Evolutionary conservation across 2,888 invertebrate genomes (phyloP).

Genomic region (Unio delphinus): DNA sequence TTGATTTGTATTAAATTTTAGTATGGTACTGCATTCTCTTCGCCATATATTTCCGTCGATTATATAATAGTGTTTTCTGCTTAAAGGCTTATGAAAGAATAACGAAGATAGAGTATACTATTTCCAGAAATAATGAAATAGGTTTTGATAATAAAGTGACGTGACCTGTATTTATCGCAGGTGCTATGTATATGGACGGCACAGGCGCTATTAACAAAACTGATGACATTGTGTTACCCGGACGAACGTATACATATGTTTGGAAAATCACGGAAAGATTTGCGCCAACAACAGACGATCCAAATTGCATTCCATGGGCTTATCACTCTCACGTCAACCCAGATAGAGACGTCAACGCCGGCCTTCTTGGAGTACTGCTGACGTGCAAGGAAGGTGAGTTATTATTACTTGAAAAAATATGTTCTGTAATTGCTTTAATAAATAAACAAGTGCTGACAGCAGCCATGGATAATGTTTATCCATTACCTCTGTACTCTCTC

Average conservation of each 20-base stretch:
- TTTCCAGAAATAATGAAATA: too few species aligned
- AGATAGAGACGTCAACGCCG: constrained; percentile 39
- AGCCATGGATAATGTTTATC: not conserved
- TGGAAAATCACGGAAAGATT: constrained; percentile 41
- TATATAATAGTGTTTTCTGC: too few species aligned
- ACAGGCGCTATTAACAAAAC: constrained; percentile 25
- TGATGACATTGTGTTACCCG: constrained; percentile 41
- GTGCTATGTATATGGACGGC: constrained; percentile 44
- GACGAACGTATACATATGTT: constrained; percentile 20
- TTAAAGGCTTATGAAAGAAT: too few species aligned
- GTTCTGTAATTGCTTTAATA: too few species aligned
- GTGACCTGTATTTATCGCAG: constrained; percentile 13
- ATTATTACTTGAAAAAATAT: not conserved
- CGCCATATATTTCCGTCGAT: too few species aligned
- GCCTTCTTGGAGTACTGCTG: constrained; percentile 40
- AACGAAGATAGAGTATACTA: too few species aligned
- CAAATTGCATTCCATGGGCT: constrained; percentile 45
- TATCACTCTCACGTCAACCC: constrained; percentile 52
- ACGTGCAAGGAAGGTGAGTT: constrained; percentile 39
- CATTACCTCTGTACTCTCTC: not conserved
- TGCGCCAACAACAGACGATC: constrained; percentile 39
- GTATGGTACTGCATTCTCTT: too few species aligned
- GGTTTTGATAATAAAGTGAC: too few species aligned
- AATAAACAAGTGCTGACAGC: not conserved
- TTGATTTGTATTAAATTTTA: too few species aligned